A percentile compares a stretch with the other conserved stretches of the same genome.
phyloP scores from a whole-genome alignment of 23 tunicate species.

The Diplosoma virens region DNA sequence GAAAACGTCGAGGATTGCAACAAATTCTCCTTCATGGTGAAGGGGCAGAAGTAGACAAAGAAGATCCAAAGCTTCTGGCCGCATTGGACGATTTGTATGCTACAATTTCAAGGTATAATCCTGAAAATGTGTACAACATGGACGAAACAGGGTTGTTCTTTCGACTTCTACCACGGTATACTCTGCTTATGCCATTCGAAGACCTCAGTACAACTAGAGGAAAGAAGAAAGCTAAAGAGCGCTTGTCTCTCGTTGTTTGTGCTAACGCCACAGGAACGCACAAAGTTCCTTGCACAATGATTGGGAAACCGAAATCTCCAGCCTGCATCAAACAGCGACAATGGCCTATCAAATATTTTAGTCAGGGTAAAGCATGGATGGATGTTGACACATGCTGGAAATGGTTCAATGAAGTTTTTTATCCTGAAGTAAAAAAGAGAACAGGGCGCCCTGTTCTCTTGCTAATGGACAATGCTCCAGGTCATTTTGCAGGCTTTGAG shows the following conservation, averaged over 20 bases:
- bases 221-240: too few relatives aligned
- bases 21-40: conserved; percentile 41
- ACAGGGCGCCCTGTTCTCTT: conserved; percentile 42
- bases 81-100: conserved; percentile 18
- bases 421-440: conserved; percentile 37
- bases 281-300: conserved; percentile 39
- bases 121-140: conserved; percentile 67
- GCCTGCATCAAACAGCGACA: conserved; percentile 32
- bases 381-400: conserved; percentile 42
- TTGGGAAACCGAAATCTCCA: conserved; percentile 44
- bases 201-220: too few relatives aligned
- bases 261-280: conserved; percentile 53
- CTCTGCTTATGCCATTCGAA: conserved; percentile 30
- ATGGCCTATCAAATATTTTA: conserved; percentile 39
- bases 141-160: conserved; percentile 62
- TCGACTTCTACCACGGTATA: conserved; percentile 48
- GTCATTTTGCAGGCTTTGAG: conserved; percentile 45
- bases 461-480: conserved; percentile 35
- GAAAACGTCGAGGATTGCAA: conserved; percentile 47
- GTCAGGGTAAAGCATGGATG: conserved; percentile 52
- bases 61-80: conserved; percentile 37
- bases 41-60: conserved; percentile 50
- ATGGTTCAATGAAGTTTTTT: conserved; percentile 43
- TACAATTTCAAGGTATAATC: conserved; percentile 43
- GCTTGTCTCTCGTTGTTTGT: conserved; percentile 33